phyloP scores from a whole-genome alignment of 2,797 vertebrate species.

The Pachyuromys duprasi region DNA sequence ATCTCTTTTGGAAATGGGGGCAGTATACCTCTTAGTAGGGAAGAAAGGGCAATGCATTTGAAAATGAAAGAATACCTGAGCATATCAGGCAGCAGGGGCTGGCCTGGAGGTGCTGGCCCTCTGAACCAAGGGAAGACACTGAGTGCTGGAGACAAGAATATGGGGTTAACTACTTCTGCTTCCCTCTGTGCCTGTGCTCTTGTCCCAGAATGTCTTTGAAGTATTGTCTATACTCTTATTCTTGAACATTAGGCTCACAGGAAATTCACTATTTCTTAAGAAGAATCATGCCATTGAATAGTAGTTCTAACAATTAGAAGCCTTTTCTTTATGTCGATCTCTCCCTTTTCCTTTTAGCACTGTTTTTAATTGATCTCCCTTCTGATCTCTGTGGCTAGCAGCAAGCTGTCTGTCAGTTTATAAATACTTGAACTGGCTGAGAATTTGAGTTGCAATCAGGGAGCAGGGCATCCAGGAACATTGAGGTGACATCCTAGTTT shows the following conservation, averaged over 20 bases:
- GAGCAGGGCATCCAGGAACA: background rate
- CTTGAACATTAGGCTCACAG: background rate
- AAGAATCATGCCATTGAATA: background rate
- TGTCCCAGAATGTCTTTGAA: background rate
- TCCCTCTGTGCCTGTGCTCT: background rate
- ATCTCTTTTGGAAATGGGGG: background rate
- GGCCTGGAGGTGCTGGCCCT: background rate
- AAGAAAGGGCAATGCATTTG: conserved; percentile 3
- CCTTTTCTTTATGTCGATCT: background rate
- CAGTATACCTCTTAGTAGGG: background rate
- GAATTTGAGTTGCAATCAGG: background rate
- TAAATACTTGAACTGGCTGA: background rate
- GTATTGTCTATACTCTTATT: background rate
- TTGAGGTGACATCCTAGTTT: background rate
- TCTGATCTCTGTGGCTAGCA: background rate
- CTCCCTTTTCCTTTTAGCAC: background rate
- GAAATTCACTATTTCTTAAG: background rate
- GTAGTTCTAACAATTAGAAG: background rate
- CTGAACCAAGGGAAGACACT: background rate
- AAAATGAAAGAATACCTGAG: background rate
- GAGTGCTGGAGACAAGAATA: background rate
- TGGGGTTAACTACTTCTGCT: background rate
- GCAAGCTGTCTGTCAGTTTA: background rate
- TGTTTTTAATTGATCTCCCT: background rate
- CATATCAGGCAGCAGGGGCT: background rate